Conservation (phyloP, 2,113 vertebrate genomes). For the Nansenia antarctica region DNA sequence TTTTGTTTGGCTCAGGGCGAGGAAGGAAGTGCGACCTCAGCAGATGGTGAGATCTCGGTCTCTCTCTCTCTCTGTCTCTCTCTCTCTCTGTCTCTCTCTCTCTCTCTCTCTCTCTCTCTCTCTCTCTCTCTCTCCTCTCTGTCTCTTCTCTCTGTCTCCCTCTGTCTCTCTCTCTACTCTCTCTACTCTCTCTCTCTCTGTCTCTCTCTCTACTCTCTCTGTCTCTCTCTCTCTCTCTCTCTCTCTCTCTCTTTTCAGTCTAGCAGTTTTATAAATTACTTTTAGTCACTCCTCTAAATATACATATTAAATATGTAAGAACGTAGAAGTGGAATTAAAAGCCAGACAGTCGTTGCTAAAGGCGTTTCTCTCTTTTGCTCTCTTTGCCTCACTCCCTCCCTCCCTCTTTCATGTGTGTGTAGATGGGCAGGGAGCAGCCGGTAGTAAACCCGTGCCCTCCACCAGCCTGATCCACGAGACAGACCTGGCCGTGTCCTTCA, state of each 20-base stretch:
- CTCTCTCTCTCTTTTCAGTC: too few species aligned
- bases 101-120: too few species aligned
- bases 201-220: too few species aligned
- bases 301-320: too few species aligned
- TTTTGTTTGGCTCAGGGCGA: conserved; percentile 75
- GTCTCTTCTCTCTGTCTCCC: too few species aligned
- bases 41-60: conserved; percentile 88
- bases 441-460: conserved; percentile 85
- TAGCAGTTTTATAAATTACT: conserved; percentile 35
- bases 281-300: not conserved
- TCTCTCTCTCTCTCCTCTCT: too few species aligned
- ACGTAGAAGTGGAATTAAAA: not conserved
- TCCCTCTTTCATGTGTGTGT: conserved; percentile 16
- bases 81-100: too few species aligned
- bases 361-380: not conserved
- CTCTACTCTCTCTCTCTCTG: too few species aligned
- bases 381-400: not conserved
- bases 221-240: too few species aligned
- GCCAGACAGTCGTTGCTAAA: not conserved
- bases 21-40: conserved; percentile 79
- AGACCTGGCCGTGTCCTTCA: conserved; percentile 88
- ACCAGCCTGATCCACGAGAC: conserved; percentile 92
- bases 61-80: too few species aligned
- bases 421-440: conserved; percentile 86
- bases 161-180: too few species aligned